These are phyloP conservation scores for Pogonophryne albipinna DNA, from an alignment of 2,797 vertebrate species.

Conservation along the genomic window DNA sequence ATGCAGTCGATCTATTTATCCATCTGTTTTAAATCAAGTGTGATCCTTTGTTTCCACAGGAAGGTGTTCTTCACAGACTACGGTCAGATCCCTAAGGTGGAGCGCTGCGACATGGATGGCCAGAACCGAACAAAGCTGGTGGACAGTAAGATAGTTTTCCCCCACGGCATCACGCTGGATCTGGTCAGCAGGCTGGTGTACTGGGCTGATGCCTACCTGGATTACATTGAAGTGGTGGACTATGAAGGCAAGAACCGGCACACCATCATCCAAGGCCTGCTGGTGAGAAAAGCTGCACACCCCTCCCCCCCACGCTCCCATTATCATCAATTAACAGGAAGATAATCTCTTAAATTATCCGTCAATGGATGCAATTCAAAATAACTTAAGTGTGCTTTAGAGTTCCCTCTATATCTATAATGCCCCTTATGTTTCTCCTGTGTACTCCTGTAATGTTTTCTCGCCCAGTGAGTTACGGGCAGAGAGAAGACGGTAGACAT, in stretches of 20 bases:
- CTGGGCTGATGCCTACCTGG: constrained; percentile 94
- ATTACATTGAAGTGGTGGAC: constrained; percentile 96
- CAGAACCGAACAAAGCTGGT: constrained; percentile 96
- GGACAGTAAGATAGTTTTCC: constrained; percentile 95
- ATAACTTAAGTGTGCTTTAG: constrained; percentile 9
- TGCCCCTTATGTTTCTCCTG: constrained; percentile 38
- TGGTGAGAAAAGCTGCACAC: constrained; percentile 85
- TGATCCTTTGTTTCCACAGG: constrained; percentile 71
- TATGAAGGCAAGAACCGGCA: constrained; percentile 95
- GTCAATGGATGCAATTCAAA: constrained; percentile 9
- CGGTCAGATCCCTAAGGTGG: constrained; percentile 95
- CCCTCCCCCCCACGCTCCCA: background rate
- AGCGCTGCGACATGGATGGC: constrained; percentile 95
- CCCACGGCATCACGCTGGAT: constrained; percentile 92
- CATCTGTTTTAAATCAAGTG: constrained; percentile 7
- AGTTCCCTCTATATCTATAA: constrained; percentile 43
- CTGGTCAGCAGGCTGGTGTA: constrained; percentile 94
- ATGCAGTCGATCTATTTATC: constrained; percentile 1
- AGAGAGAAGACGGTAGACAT: constrained; percentile 47
- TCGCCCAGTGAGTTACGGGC: constrained; percentile 54
- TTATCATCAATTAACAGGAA: constrained; percentile 1
- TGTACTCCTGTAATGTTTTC: constrained; percentile 36
- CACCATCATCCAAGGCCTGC: constrained; percentile 95
- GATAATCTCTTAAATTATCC: constrained; percentile 7
- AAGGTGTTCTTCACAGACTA: constrained; percentile 97